phyloP scores from a whole-genome alignment of 2,113 vertebrate genomes.

The Cervus canadensis region DNA sequence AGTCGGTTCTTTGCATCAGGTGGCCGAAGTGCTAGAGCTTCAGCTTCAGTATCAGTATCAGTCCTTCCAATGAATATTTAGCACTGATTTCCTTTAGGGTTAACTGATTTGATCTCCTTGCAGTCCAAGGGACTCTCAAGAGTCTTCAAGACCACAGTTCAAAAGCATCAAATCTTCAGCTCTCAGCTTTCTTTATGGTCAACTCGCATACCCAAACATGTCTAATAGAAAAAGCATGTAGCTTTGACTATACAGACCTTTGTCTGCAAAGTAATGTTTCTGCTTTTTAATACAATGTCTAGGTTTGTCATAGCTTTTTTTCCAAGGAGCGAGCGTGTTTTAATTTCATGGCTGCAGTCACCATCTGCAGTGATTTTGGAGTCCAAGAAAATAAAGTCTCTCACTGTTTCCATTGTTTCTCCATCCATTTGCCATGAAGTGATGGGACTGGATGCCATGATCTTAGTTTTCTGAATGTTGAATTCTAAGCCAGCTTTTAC shows the following conservation, averaged over 20 bases:
- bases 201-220: background rate
- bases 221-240: background rate
- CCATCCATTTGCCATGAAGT: background rate
- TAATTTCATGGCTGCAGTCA: background rate
- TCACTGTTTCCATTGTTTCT: background rate
- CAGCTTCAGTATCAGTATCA: background rate
- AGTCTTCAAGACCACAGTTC: background rate
- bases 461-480: background rate
- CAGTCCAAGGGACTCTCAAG: background rate
- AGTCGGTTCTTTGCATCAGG: background rate
- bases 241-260: background rate
- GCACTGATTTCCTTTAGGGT: background rate
- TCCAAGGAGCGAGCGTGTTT: background rate
- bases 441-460: background rate
- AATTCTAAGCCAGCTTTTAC: background rate
- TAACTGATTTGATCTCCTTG: background rate
- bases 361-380: background rate
- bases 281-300: background rate
- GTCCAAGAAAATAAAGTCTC: background rate
- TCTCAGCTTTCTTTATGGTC: background rate
- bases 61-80: background rate
- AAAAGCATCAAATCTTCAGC: background rate
- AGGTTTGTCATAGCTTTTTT: background rate
- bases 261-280: background rate
- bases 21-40: background rate